Percentiles rank a stretch among this genome's conserved stretches.
Conservation (phyloP, 2,113 vertebrate genomes). For the Pteruthius melanotis region DNA sequence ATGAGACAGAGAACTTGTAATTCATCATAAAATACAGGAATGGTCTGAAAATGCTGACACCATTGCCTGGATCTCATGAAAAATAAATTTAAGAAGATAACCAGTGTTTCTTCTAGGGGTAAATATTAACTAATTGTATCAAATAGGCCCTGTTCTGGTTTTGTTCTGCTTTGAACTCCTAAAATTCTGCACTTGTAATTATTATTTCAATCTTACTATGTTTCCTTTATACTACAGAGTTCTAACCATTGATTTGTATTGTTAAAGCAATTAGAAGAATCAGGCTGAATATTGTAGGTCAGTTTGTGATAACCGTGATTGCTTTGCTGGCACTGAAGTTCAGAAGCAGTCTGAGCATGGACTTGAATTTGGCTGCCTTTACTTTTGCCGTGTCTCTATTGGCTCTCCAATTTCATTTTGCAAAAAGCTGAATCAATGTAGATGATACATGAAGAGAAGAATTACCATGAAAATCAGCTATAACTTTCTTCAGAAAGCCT, state of each 20-base stretch:
- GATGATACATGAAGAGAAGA: background rate
- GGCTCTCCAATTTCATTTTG: conserved; percentile 30
- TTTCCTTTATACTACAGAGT: background rate
- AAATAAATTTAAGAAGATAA: background rate
- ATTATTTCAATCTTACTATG: background rate
- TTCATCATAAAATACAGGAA: background rate
- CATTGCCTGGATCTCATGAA: background rate
- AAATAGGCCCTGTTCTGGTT: background rate
- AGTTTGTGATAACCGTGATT: conserved; percentile 12
- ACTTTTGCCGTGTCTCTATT: background rate
- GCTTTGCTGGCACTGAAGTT: background rate
- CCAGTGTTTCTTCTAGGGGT: background rate
- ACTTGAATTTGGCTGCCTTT: conserved; percentile 14
- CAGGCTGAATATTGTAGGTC: background rate
- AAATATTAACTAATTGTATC: background rate
- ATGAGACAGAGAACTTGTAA: background rate
- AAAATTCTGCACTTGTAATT: background rate
- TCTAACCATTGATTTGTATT: background rate
- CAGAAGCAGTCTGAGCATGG: background rate
- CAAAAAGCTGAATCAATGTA: background rate
- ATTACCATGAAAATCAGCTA: background rate
- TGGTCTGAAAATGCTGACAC: background rate
- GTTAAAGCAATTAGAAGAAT: conserved; percentile 1
- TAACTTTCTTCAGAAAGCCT: background rate
- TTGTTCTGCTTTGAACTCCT: background rate